Percentiles rank a stretch among this genome's conserved stretches.
These are phyloP conservation scores for Zosterops japonicus DNA, from an alignment of 2,113 vertebrate genomes.

Conservation along the genomic window DNA sequence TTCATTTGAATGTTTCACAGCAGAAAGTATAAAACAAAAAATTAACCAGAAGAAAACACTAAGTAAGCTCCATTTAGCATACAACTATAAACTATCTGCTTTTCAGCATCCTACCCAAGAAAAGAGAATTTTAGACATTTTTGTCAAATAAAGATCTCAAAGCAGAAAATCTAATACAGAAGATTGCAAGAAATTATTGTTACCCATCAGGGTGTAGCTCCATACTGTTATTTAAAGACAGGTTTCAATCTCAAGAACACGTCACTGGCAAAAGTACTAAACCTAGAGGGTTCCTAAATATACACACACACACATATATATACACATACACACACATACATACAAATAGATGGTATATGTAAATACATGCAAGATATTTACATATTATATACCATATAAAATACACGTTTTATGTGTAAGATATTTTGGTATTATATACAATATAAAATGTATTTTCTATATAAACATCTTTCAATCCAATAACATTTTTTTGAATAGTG, in stretches of 20 bases:
- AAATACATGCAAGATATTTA: not conserved
- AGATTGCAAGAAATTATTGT: not conserved
- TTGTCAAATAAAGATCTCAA: not conserved
- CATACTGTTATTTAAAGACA: not conserved
- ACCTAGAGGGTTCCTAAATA: not conserved
- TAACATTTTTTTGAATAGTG: not conserved
- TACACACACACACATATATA: not conserved
- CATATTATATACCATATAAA: not conserved
- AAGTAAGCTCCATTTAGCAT: not conserved
- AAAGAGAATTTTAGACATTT: not conserved
- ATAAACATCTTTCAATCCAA: not conserved
- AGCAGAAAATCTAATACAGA: not conserved
- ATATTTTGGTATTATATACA: not conserved
- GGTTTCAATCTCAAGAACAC: not conserved
- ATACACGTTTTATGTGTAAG: not conserved
- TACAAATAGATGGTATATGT: not conserved
- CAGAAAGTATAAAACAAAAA: not conserved
- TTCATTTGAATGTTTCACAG: not conserved
- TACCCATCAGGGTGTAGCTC: not conserved
- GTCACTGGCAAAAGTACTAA: not conserved
- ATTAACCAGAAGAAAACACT: not conserved
- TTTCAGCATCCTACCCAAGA: not conserved
- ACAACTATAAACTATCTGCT: not conserved
- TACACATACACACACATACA: not conserved
- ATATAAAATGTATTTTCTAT: not conserved